These are phyloP conservation scores for Criorhina ranunculi DNA, from an alignment of 2,888 invertebrate genomes.

Conservation along the genomic window DNA sequence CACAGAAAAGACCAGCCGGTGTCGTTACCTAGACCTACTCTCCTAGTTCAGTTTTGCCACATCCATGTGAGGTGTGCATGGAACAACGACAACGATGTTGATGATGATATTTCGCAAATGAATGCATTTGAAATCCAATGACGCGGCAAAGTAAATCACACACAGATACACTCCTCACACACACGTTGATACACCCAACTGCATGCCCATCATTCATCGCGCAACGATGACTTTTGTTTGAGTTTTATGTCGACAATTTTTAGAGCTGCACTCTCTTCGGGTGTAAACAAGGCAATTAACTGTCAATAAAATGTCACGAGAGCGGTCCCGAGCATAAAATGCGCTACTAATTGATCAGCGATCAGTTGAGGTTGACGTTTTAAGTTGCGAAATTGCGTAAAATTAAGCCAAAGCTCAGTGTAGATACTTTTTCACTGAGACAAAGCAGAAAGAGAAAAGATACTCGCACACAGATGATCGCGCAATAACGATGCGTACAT, in stretches of 20 bases:
- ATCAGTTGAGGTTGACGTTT: conserved; percentile 25
- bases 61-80: conserved; percentile 51
- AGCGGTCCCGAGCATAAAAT: conserved; percentile 61
- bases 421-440: neutral
- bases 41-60: conserved; percentile 71
- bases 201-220: neutral
- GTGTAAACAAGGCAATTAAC: conserved; percentile 76
- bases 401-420: neutral
- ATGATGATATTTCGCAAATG: conserved; percentile 66
- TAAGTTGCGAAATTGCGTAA: conserved; percentile 39
- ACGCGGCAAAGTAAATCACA: conserved; percentile 72
- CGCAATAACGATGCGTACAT: conserved; percentile 36
- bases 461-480: conserved; percentile 24
- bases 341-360: conserved; percentile 61
- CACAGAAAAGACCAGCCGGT: conserved; percentile 50
- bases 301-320: conserved; percentile 73
- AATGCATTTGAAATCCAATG: conserved; percentile 71
- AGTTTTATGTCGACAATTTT: conserved; percentile 49
- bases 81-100: conserved; percentile 18
- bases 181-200: neutral
- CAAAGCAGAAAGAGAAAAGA: neutral
- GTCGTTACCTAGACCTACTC: conserved; percentile 76
- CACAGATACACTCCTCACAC: conserved; percentile 1
- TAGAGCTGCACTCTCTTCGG: conserved; percentile 63
- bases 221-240: conserved; percentile 44